Conservation (phyloP, 2,888 invertebrate genomes). For the Cylindroiulus punctatus region DNA sequence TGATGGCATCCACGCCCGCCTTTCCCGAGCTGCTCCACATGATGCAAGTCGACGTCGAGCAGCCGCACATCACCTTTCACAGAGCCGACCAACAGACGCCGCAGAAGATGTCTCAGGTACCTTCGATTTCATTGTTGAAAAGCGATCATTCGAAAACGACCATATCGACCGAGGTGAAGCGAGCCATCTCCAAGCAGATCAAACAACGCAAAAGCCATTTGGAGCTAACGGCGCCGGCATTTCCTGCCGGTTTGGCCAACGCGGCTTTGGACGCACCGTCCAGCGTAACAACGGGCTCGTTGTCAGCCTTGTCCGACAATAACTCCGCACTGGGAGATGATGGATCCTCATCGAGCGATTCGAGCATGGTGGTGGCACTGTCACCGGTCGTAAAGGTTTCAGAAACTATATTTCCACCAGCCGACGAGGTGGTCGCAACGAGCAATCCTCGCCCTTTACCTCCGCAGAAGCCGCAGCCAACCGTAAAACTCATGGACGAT, state of each 20-base stretch:
- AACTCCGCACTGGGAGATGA: background rate
- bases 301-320: background rate
- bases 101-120: background rate
- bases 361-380: background rate
- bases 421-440: conserved; percentile 9
- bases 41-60: conserved; percentile 4
- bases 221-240: background rate
- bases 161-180: conserved; percentile 58
- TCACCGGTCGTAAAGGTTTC: conserved; percentile 4
- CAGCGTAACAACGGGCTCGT: background rate
- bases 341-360: background rate
- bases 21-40: conserved; percentile 34
- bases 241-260: background rate
- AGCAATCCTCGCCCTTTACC: background rate
- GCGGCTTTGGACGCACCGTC: background rate
- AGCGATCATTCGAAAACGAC: background rate
- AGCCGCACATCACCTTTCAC: background rate
- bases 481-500: background rate
- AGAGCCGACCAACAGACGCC: background rate
- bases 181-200: conserved; percentile 59
- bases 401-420: conserved; percentile 30
- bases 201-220: conserved; percentile 55
- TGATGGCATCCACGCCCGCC: background rate
- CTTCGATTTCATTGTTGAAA: conserved; percentile 45
- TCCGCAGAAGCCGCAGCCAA: background rate